These are phyloP conservation scores for Lamellibrachia columna DNA, from an alignment of 2,888 invertebrate genomes.

Conservation along the genomic window DNA sequence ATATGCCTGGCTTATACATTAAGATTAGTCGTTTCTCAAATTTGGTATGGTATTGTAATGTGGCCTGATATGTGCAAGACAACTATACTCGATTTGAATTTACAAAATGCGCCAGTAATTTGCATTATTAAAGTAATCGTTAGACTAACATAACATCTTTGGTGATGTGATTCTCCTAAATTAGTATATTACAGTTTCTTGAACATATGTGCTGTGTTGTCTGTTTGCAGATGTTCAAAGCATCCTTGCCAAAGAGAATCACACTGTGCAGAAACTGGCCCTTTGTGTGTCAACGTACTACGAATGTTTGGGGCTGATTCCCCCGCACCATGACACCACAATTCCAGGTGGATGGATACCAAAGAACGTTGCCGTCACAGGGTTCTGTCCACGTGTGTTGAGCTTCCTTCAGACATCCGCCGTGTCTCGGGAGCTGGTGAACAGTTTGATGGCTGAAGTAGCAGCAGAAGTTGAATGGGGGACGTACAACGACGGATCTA, in stretches of 20 bases:
- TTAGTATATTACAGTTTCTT: no score
- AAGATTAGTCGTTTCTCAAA: no score
- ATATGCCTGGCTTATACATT: no score
- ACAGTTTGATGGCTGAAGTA: not conserved
- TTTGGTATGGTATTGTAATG: no score
- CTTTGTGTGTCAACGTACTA: slow-evolving; percentile 21
- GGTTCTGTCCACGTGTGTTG: not conserved
- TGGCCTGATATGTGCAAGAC: no score
- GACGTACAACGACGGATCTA: not conserved
- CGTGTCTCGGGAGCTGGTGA: not conserved
- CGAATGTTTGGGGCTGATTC: slow-evolving; percentile 27
- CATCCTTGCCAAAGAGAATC: not conserved
- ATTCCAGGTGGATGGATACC: slow-evolving; percentile 21
- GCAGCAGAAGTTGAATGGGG: not conserved
- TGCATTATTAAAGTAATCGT: not conserved
- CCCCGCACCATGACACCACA: slow-evolving; percentile 27
- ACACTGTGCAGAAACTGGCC: not conserved
- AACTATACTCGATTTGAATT: no score
- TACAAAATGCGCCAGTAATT: no score
- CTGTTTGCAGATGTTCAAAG: not conserved
- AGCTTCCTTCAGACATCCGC: no score
- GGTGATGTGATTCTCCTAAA: no score
- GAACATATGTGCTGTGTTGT: not conserved
- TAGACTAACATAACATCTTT: no score
- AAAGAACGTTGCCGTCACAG: not conserved